Evolutionary conservation across 2,888 invertebrate species (phyloP), one percentile per base, ranked within the genome.

Genomic region (Calameuta pallipes): DNA sequence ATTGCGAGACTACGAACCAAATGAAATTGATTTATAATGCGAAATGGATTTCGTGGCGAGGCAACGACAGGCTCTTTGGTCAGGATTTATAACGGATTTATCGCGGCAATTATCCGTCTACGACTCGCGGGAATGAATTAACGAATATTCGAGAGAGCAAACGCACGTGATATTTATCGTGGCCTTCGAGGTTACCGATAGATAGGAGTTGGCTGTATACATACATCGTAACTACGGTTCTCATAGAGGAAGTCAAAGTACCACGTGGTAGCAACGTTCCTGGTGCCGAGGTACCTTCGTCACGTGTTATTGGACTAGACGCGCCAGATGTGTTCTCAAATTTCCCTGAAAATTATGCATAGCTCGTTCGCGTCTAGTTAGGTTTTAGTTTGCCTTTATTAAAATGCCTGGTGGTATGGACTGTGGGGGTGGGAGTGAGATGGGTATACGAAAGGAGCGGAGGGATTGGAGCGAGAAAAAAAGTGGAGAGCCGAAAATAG

Each of bases 41-140:
- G 85, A 88, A 89, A 89, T 89, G 87, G 87, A 89, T 89, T 89
- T 89, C 84, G 84, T 87, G 85, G 69, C 71, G 75, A 77, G 77
- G 84, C 85, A 84, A 84, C 87, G 87, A 89, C 86, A 87, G 88
- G 83, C 84, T 78, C 83, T 56, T 56, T 83, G 81, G 71, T 82
- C 84, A 84, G 85, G 85, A 89, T 89, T 89, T 88, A 88, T 89
- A 88, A 88, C 84, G 83, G 82, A 89, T 89, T 89, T 89, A 89
- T 89, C 84, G 87, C 89, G 76, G 87, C 88, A 89, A 89, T 89
- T 89, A 88, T 87, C 86, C 81, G 83, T 87, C 86, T 87, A 86
- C 87, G 87, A 86, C 13, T 71, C 71, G 71, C 71, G 31, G 71
- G 71, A 23, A 71, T 34, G 31, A 34, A 34, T 56, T 71, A 33